Evolutionary conservation across 2,888 invertebrate genomes (phyloP).

Genomic region (Nephrotoma appendiculata): DNA sequence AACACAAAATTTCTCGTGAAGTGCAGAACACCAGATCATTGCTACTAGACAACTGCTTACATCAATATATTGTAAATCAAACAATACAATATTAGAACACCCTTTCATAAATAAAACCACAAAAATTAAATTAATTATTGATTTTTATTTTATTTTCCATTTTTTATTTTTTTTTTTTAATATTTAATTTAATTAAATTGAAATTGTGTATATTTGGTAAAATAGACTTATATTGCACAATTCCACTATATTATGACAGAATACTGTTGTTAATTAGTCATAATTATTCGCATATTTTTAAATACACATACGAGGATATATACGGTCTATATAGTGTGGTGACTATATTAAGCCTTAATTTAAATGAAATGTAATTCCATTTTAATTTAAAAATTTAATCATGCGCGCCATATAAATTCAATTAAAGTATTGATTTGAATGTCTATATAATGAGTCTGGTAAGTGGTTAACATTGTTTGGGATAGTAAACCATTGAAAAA

Average conservation of each 20-base stretch:
- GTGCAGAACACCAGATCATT: too few relatives aligned
- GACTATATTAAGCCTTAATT: neutral
- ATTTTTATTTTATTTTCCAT: neutral
- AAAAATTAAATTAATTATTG: neutral
- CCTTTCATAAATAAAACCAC: neutral
- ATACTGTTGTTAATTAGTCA: neutral
- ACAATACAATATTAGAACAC: too few relatives aligned
- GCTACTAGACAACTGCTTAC: too few relatives aligned
- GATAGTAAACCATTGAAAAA: neutral
- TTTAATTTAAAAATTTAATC: neutral
- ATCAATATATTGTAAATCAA: too few relatives aligned
- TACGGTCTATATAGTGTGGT: neutral
- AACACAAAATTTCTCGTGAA: too few relatives aligned
- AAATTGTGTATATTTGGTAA: neutral
- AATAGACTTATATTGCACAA: neutral
- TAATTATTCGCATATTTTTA: neutral
- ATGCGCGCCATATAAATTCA: neutral
- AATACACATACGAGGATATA: neutral
- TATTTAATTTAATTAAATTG: neutral
- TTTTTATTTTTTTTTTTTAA: neutral
- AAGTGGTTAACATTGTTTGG: neutral
- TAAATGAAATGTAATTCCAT: neutral
- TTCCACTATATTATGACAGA: neutral
- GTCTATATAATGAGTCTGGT: neutral
- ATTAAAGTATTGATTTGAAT: neutral